These are phyloP conservation scores for Equus przewalskii DNA, from an alignment of 2,113 vertebrate species.

Conservation along the genomic window DNA sequence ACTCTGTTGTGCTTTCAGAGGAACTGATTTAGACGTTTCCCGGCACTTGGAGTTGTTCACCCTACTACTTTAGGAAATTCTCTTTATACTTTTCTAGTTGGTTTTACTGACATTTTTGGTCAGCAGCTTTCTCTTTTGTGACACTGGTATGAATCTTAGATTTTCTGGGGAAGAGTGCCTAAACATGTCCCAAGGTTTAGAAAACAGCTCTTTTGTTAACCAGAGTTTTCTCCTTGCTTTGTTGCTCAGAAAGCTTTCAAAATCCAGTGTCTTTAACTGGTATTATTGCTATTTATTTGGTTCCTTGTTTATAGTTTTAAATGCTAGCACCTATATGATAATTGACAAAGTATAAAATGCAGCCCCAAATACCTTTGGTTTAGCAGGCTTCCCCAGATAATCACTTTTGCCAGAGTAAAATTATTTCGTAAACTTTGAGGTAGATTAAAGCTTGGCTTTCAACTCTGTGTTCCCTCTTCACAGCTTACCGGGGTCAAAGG, in stretches of 20 bases:
- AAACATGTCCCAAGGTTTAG: neutral
- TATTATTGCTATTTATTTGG: conserved; percentile 21
- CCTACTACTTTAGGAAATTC: neutral
- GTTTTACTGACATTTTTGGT: neutral
- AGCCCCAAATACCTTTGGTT: neutral
- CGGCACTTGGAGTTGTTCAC: neutral
- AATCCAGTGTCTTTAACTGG: conserved; percentile 45
- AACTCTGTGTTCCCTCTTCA: conserved; percentile 21
- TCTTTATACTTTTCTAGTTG: conserved; percentile 19
- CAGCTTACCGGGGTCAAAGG: conserved; percentile 57
- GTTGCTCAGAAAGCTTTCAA: conserved; percentile 48
- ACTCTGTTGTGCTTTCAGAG: neutral
- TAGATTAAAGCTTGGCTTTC: conserved; percentile 51
- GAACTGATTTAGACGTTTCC: neutral
- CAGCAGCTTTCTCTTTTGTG: neutral
- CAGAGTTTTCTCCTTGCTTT: conserved; percentile 44
- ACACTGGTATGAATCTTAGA: neutral
- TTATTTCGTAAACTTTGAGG: conserved; percentile 44
- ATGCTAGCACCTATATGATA: neutral
- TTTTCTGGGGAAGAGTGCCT: neutral
- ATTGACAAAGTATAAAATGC: neutral
- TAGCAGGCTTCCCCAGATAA: neutral
- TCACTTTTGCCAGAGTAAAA: conserved; percentile 22
- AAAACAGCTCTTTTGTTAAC: conserved; percentile 57
- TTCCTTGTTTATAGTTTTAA: conserved; percentile 46